Evolutionary conservation across 2,888 invertebrate species (phyloP), one percentile per base, ranked within the genome.

Genomic region (Melanostoma mellinum): DNA sequence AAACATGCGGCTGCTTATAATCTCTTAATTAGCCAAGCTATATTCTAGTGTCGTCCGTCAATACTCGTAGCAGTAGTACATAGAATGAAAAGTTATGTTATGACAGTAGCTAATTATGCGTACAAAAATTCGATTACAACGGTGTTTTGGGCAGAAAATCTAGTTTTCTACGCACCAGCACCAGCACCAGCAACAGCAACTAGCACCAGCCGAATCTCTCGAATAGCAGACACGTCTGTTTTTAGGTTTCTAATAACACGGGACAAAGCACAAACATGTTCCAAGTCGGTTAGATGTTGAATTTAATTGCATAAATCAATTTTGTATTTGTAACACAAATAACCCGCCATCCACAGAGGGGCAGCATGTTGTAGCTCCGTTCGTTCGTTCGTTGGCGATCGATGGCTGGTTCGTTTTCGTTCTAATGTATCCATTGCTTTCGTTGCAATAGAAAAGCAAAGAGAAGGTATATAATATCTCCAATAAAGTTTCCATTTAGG

Each of bases 241-340:
- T 61, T 53, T 72, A 55, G n/a, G 10, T 53, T 60, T 60, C 56
- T 65, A 78, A 68, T 67, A 52, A 55, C 71, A 72, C 63, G 71
- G 30, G 48, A 63, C 20, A 30, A 63, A 36, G 46, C 61, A 38
- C 68, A 63, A 78, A 69, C 79, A 65, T 67, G 65, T 84, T 79
- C 67, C 60, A 71, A 58, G 65, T 75, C 42, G 42, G 60, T 65
- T 74, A 68, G 63, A 73, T 68, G 72, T 68, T 72, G 63, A 65
- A 61, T 84, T 78, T 75, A 79, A 84, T 84, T 75, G 74, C 74
- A 84, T 84, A 84, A 79, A 84, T 78, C 79, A 84, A 74, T 84
- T 84, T 84, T 71, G 73, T 77, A 68, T 78, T 52, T 78, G 58
- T 69, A 69, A 48, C 79, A 65, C 67, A 84, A 73, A 77, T 61